Evolutionary conservation across 1,140 invertebrate species (phyloP), one percentile per base, ranked within the genome.

Genomic region (Lepidurus arcticus): DNA sequence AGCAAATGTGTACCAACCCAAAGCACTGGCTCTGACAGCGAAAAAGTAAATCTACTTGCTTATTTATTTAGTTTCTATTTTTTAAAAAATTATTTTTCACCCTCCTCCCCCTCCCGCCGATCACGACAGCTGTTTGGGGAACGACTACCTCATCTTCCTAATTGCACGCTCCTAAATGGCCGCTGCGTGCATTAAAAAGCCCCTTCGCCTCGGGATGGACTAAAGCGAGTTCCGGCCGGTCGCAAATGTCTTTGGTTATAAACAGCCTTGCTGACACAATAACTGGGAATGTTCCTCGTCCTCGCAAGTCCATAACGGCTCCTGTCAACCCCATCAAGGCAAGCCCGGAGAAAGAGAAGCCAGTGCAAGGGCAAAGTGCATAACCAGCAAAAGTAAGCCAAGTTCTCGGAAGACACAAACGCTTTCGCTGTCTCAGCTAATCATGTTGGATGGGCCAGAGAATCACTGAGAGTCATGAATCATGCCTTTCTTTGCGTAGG

Each of bases 341-440:
- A 65, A 65, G 16, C 53, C 13, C 16, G 53, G 53, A 21, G 13
- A 65, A 65, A 65, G 21, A 65, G 13, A 65, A 65, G n/a, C 7
- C 21, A 65, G 16, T 65, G 53, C 53, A 21, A 21, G 16, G 16
- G 16, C 13, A 65, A 65, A 65, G 10, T 65, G 53, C 53, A 65
- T 13, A 65, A 21, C 53, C 53, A 65, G 53, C 53, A 65, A 21
- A 65, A 65, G 53, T 21, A 21, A 65, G 53, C 53, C 53, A 65
- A 65, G 4, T 65, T 65, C 13, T 9, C 8, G 16, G 21, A 65
- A 65, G n/a, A 65, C 21, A 65, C 53, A 65, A 65, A 65, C n/a
- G 53, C 53, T 65, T 34, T 7, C n/a, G 53, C 53, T 65, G 53
- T 65, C 53, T 65, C 53, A 65, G 53, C 53, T 65, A 65, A 65